phyloP scores from a whole-genome alignment of 2,888 invertebrate species.

The Hypsopygia costalis region DNA sequence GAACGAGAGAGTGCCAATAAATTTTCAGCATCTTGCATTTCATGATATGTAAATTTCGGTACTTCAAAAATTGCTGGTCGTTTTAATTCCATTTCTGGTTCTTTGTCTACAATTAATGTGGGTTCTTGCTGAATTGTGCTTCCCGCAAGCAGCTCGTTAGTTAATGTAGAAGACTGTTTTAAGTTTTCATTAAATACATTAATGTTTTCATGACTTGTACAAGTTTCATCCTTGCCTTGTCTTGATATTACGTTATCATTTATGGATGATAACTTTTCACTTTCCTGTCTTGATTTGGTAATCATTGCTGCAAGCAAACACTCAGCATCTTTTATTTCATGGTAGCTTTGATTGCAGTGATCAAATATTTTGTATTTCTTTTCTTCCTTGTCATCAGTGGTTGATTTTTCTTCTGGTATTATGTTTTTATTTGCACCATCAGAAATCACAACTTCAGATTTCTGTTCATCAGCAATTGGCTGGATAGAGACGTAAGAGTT shows the following conservation, averaged over 20 bases:
- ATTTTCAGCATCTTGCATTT: constrained; percentile 2
- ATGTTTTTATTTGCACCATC: no score
- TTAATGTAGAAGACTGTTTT: not conserved
- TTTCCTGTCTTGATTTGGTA: not conserved
- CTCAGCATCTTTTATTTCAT: not conserved
- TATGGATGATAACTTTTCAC: not conserved
- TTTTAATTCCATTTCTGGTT: no score
- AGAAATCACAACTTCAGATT: no score
- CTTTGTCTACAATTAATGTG: no score
- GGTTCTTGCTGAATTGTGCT: no score
- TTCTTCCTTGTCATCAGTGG: not conserved
- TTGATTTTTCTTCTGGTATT: no score
- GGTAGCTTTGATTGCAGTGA: not conserved
- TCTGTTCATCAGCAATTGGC: no score
- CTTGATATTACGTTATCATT: not conserved
- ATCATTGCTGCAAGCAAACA: not conserved
- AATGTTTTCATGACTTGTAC: not conserved
- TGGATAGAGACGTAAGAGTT: no score
- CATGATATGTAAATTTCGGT: constrained; percentile 4
- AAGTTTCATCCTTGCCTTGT: not conserved
- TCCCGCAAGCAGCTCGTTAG: not conserved
- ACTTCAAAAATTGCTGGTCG: not conserved
- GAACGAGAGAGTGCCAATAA: not conserved
- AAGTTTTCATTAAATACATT: no score
- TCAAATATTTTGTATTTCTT: not conserved